phyloP scores from a whole-genome alignment of 2,113 vertebrate genomes.

The Bufo gargarizans region DNA sequence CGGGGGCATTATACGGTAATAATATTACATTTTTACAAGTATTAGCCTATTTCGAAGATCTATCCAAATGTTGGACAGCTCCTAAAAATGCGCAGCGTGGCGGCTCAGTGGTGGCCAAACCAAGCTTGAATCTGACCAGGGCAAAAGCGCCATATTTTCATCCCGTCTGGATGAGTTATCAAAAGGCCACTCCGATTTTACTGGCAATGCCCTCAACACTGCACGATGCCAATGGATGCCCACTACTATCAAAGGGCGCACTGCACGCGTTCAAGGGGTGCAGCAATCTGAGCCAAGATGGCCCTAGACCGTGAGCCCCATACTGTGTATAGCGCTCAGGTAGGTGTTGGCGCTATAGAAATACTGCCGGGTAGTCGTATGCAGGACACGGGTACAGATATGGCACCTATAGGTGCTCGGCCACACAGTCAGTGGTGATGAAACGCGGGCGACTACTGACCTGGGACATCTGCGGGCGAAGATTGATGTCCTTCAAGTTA shows the following conservation, averaged over 20 bases:
- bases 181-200: no score
- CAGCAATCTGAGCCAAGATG: no score
- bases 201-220: background rate
- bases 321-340: background rate
- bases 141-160: background rate
- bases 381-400: background rate
- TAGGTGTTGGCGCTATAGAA: background rate
- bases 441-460: conserved; percentile 67
- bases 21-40: no score
- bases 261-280: no score
- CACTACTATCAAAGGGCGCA: background rate
- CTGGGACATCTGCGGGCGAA: conserved; percentile 97
- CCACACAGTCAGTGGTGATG: no score
- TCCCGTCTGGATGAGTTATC: background rate
- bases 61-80: background rate
- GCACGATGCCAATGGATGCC: background rate
- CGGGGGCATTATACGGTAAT: no score
- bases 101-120: no score
- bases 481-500: conserved; percentile 96
- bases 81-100: background rate
- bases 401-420: no score
- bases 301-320: background rate
- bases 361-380: no score
- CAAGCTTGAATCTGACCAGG: background rate
- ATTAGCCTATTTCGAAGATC: background rate